phyloP scores from a whole-genome alignment of 1,140 invertebrate genomes.

The Papilio dardanus region DNA sequence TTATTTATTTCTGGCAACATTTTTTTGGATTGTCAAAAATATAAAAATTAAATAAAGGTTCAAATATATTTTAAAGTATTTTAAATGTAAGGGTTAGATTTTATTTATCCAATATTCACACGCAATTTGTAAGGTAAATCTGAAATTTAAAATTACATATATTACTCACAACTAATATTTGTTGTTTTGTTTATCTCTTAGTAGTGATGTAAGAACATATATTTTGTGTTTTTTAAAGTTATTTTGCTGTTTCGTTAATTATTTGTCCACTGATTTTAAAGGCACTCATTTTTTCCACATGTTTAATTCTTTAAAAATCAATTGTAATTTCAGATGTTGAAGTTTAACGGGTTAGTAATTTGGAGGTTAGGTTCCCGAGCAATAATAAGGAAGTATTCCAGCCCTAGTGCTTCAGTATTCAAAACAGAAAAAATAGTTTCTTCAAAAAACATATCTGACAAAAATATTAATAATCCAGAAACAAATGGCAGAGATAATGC shows the following conservation, averaged over 20 bases:
- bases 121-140: background rate
- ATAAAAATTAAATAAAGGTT: constrained; percentile 25
- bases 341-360: constrained; percentile 72
- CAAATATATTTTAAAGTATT: background rate
- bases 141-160: background rate
- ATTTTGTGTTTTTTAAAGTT: constrained; percentile 34
- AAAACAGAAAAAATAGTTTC: constrained; percentile 64
- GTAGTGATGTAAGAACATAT: constrained; percentile 72
- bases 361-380: constrained; percentile 78
- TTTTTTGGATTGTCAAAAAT: background rate
- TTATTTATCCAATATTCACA: background rate
- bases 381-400: constrained; percentile 65
- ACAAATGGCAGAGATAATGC: constrained; percentile 51
- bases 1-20: background rate
- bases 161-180: background rate
- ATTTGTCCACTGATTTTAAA: constrained; percentile 37
- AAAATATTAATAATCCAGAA: constrained; percentile 42
- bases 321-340: constrained; percentile 74
- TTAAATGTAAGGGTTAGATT: constrained; percentile 11
- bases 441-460: constrained; percentile 52
- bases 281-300: background rate
- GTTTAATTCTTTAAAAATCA: constrained; percentile 4
- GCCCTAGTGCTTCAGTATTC: constrained; percentile 61
- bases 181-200: constrained; percentile 35
- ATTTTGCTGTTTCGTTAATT: constrained; percentile 44